A percentile compares a stretch with the other conserved stretches of the same genome.
These are phyloP conservation scores for Theretra japonica DNA, from an alignment of 2,888 invertebrate genomes.

Conservation along the genomic window DNA sequence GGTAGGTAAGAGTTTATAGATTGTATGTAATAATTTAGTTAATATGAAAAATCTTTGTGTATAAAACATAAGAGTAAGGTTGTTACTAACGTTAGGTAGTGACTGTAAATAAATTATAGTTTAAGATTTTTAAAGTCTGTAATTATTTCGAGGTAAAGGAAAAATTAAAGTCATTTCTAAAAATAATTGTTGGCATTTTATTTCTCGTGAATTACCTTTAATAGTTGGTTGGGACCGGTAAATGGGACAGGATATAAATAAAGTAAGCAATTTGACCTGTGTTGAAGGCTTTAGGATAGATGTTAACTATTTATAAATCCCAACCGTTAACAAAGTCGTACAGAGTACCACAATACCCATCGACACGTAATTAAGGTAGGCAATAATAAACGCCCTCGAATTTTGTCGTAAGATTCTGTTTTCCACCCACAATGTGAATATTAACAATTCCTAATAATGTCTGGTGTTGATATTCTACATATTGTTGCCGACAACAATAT, in stretches of 20 bases:
- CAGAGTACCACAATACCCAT: background rate
- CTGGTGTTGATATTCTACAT: background rate
- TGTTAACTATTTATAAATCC: background rate
- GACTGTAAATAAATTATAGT: slow-evolving; percentile 79
- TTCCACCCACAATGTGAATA: background rate
- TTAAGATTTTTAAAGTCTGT: slow-evolving; percentile 84
- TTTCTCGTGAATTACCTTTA: slow-evolving; percentile 31
- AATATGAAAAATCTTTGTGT: slow-evolving; percentile 59
- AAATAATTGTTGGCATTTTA: slow-evolving; percentile 48
- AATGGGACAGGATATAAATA: slow-evolving; percentile 1
- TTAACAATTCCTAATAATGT: background rate
- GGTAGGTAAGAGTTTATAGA: slow-evolving; percentile 72
- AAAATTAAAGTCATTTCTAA: slow-evolving; percentile 82
- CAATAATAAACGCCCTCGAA: background rate
- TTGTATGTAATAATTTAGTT: slow-evolving; percentile 60
- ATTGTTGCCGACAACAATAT: background rate
- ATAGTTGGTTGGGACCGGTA: background rate
- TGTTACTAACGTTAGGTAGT: slow-evolving; percentile 67
- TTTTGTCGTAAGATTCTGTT: background rate
- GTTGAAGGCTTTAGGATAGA: background rate
- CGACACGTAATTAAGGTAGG: background rate
- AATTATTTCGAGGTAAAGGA: slow-evolving; percentile 78
- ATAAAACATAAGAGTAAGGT: slow-evolving; percentile 64
- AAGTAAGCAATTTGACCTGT: background rate
- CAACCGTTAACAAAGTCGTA: background rate